These are phyloP conservation scores for Hirundo rustica DNA, from an alignment of 2,797 vertebrate species.

Conservation along the genomic window DNA sequence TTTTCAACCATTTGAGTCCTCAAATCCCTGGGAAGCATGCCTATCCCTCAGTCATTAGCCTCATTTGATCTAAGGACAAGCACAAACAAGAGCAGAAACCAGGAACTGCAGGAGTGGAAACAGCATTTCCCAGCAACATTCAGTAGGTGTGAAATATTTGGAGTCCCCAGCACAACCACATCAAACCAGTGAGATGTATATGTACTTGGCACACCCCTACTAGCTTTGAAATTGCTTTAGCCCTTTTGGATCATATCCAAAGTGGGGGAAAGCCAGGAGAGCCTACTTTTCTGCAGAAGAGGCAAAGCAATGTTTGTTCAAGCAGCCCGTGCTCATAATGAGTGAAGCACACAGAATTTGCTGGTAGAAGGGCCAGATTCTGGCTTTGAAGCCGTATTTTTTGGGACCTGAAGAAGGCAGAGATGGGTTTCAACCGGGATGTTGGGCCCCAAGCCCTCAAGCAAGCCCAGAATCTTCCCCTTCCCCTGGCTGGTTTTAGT, in stretches of 20 bases:
- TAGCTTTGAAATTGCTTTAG: background rate
- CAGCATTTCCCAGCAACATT: slow-evolving; percentile 35
- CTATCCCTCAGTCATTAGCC: slow-evolving; percentile 16
- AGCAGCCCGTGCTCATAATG: fast-evolving
- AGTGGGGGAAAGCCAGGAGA: background rate
- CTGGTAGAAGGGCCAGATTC: background rate
- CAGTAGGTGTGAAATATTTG: slow-evolving; percentile 30
- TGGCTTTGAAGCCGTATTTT: background rate
- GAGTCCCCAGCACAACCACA: slow-evolving; percentile 5
- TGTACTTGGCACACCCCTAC: background rate
- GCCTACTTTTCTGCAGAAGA: background rate
- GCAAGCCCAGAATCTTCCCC: background rate
- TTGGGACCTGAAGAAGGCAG: background rate
- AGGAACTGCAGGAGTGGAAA: slow-evolving; percentile 19
- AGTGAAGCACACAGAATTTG: fast-evolving
- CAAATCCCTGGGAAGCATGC: slow-evolving; percentile 14
- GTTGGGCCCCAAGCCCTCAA: background rate
- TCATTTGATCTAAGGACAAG: slow-evolving; percentile 43
- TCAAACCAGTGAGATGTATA: background rate
- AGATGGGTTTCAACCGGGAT: background rate
- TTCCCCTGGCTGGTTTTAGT: background rate
- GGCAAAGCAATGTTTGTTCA: background rate
- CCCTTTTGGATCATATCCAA: background rate
- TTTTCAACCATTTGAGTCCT: slow-evolving; percentile 2
- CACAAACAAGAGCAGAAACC: slow-evolving; percentile 29